Base-by-base conservation (phyloP, 2,113 vertebrate genomes). In the Oceanodroma tethys region DNA sequence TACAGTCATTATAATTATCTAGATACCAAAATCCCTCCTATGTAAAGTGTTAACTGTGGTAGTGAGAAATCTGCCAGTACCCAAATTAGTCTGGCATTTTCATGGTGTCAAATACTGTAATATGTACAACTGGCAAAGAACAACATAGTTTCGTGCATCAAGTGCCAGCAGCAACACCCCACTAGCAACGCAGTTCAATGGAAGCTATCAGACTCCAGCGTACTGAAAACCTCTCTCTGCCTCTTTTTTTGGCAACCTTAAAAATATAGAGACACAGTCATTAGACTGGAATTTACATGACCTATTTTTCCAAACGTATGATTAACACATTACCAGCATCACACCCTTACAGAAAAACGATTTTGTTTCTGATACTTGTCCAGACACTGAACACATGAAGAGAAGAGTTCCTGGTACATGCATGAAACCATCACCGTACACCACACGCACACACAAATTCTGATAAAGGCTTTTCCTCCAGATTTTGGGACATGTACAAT, bases 221-320 rank as follows among this genome's bases (percentile, higher is more conserved):
- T 43, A 81, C 67, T 76, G 43, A 75, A 96, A 94, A 65, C 58
- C 72, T 72, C 87, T 95, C 93, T 97, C 82, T 95, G 90, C 74
- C 94, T 95, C 83, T 74, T 96, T 92, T 92, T 85, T 81, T 89
- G 86, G 84, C 95, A 96, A 70, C 84, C 66, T 73, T 85, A 81
- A 86, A 93, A 97, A 88, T 96, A 90, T 27, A 84, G 90, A 95
- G 90, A 93, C 40, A 50, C 26, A 85, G 78, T 96, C 86, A 98
- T 90, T 80, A 87, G 83, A 73, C 36, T 91, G 97, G 94, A 92
- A 86, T 90, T 95, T 96, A 97, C 88, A 84, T 93, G 96, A 96
- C 94, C 86, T 60, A 79, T 90, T 96, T 97, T 97, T 94, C 88
- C 86, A 76, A 94, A 76, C 0, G 11, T 85, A 88, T 91, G 88